These are phyloP conservation scores for Onychomys torridus DNA, from an alignment of 2,797 vertebrate genomes.

Conservation along the genomic window DNA sequence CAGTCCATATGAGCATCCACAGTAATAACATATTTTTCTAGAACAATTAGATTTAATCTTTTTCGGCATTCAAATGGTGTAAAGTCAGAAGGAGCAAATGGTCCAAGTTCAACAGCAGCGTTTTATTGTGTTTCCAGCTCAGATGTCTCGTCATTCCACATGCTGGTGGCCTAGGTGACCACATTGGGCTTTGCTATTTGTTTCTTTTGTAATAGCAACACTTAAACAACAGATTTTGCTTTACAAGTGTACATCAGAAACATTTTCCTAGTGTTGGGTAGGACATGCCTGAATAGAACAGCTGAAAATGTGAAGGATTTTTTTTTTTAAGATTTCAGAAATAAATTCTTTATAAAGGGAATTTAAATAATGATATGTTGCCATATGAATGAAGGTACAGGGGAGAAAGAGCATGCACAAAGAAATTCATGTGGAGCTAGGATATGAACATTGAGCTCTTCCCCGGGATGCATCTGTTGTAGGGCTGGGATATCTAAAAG, in stretches of 20 bases:
- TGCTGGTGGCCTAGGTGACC: background rate
- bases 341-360: background rate
- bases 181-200: background rate
- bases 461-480: background rate
- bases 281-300: background rate
- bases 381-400: background rate
- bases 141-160: background rate
- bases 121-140: background rate
- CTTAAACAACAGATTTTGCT: constrained; percentile 4
- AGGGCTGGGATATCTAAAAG: background rate
- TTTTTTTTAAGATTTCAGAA: constrained; percentile 39
- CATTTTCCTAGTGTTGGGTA: background rate
- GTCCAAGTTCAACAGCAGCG: background rate
- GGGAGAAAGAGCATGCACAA: background rate
- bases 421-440: background rate
- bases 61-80: background rate
- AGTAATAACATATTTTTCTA: constrained; percentile 24
- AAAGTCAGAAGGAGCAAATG: background rate
- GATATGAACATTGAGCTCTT: constrained; percentile 4
- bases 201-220: background rate
- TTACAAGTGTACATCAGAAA: background rate
- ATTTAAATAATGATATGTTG: background rate
- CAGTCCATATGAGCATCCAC: background rate
- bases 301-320: background rate
- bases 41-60: constrained; percentile 43